phyloP scores from a whole-genome alignment of 2,797 vertebrate genomes.

The Myripristis murdjan region DNA sequence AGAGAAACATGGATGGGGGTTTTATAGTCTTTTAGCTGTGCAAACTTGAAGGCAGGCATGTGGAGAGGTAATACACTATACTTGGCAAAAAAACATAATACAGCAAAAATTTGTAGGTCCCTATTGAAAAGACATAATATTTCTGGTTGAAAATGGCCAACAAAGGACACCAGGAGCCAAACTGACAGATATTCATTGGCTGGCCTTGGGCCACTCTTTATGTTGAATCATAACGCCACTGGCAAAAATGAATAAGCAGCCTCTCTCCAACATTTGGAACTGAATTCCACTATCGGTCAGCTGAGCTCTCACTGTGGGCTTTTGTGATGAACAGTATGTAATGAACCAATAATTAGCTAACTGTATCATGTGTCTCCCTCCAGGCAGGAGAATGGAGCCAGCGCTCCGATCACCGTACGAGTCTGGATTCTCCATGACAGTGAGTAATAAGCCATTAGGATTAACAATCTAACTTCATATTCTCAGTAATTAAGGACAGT shows the following conservation, averaged over 20 bases:
- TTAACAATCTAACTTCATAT: slow-evolving; percentile 38
- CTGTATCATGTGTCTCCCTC: slow-evolving; percentile 48
- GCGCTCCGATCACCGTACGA: slow-evolving; percentile 81
- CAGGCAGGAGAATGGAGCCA: slow-evolving; percentile 67
- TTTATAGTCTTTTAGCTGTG: too few relatives aligned
- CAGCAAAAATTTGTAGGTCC: background rate
- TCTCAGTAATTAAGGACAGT: slow-evolving; percentile 15
- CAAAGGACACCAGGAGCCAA: background rate
- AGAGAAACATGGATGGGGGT: background rate
- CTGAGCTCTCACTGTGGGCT: slow-evolving; percentile 20
- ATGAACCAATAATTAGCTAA: slow-evolving; percentile 49
- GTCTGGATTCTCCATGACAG: slow-evolving; percentile 82
- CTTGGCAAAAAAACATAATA: background rate
- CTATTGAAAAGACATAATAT: background rate
- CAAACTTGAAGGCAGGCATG: background rate
- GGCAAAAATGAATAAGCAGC: slow-evolving; percentile 10
- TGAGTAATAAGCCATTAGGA: slow-evolving; percentile 68
- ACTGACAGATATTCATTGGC: background rate
- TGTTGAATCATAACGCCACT: background rate
- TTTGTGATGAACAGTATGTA: slow-evolving; percentile 34
- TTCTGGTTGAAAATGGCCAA: background rate
- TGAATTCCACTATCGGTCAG: slow-evolving; percentile 8
- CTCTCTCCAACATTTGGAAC: background rate
- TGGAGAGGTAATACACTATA: background rate
- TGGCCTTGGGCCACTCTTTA: background rate